Evolutionary conservation across 2,113 vertebrate genomes (phyloP).

Genomic region (Trogon melanurus): DNA sequence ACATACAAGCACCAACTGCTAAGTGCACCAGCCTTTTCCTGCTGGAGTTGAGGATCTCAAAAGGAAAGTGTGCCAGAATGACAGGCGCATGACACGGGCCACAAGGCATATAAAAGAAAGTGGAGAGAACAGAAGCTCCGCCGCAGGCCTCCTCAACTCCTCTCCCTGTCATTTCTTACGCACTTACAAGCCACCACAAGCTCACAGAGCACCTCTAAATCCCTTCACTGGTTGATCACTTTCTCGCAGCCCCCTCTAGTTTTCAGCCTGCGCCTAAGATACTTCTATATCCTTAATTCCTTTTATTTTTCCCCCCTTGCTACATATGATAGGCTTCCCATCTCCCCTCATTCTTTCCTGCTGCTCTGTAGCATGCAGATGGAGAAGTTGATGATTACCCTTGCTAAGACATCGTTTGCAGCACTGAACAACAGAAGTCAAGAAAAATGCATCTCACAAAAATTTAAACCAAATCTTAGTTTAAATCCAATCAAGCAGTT

Average conservation of each 20-base stretch:
- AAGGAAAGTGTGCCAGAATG: neutral
- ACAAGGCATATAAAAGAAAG: neutral
- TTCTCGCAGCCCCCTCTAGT: neutral
- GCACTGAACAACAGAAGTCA: neutral
- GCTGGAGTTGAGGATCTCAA: neutral
- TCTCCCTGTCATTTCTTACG: neutral
- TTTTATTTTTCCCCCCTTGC: neutral
- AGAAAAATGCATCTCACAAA: neutral
- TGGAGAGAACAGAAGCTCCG: neutral
- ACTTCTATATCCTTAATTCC: neutral
- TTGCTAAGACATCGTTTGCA: slow-evolving; percentile 14
- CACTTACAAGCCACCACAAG: neutral
- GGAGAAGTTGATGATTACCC: neutral
- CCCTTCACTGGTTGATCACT: neutral
- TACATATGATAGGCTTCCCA: neutral
- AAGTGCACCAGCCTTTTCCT: neutral
- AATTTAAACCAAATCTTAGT: neutral
- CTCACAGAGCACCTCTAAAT: neutral
- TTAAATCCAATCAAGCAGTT: neutral
- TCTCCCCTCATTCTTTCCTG: neutral
- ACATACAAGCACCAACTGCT: neutral
- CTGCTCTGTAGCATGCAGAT: neutral
- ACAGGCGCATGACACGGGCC: neutral
- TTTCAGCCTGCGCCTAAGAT: neutral
- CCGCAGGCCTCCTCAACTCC: neutral